Percentiles rank a stretch among this genome's conserved stretches.
phyloP scores from a whole-genome alignment of 2,113 vertebrate genomes.

The Oryctolagus cuniculus region mOryCun1.1 NC_091445.1:47618501-47619000 shows the following conservation, averaged over 20 bases:
- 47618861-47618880: background rate
- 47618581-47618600: background rate
- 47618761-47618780: constrained; percentile 61
- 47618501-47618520: constrained; percentile 59
- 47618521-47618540: constrained; percentile 26
- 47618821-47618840: constrained; percentile 59
- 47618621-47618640: constrained; percentile 36
- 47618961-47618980: background rate
- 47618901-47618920: constrained; percentile 34
- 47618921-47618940: background rate
- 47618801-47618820: constrained; percentile 6
- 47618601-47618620: constrained; percentile 35
- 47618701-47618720: constrained; percentile 67
- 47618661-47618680: constrained; percentile 27
- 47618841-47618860: constrained; percentile 56
- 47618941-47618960: constrained; percentile 28
- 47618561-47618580: constrained; percentile 23
- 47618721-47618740: constrained; percentile 53
- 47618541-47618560: background rate
- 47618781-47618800: constrained; percentile 16
- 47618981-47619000: background rate
- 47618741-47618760: constrained; percentile 53
- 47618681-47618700: background rate
- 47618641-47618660: constrained; percentile 38
- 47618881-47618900: constrained; percentile 3